Conservation (phyloP, 2,797 vertebrate genomes). For the Lates japonicus region DNA sequence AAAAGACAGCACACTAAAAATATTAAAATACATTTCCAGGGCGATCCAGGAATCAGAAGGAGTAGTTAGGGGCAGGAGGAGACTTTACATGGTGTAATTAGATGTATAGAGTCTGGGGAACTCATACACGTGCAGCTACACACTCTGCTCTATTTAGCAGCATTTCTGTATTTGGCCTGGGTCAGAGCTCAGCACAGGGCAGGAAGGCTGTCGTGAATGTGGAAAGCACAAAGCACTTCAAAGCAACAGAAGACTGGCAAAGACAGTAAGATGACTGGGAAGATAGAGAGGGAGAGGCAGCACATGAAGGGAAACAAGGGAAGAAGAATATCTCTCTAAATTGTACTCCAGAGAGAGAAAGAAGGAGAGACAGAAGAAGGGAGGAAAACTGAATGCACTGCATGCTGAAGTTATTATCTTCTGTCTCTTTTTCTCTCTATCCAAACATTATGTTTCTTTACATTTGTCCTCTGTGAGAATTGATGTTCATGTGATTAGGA, state of each 20-base stretch:
- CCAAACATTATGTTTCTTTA: constrained; percentile 16
- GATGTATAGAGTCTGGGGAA: background rate
- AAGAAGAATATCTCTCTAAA: constrained; percentile 49
- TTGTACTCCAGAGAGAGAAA: constrained; percentile 38
- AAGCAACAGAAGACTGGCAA: constrained; percentile 73
- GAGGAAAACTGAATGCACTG: constrained; percentile 31
- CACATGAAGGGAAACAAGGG: constrained; percentile 43
- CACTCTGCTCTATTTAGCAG: constrained; percentile 54
- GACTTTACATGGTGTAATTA: constrained; percentile 34
- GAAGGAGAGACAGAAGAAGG: constrained; percentile 3
- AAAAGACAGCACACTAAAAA: constrained; percentile 5
- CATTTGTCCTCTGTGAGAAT: constrained; percentile 8
- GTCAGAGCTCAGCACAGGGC: constrained; percentile 46
- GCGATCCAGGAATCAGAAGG: constrained; percentile 19
- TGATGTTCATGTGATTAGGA: constrained; percentile 19
- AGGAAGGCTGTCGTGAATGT: constrained; percentile 58
- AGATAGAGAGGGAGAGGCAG: constrained; percentile 68
- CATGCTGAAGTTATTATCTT: constrained; percentile 46
- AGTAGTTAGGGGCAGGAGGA: constrained; percentile 7
- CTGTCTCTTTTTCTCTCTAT: background rate
- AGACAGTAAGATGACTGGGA: constrained; percentile 67
- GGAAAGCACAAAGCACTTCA: constrained; percentile 80
- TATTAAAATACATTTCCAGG: background rate
- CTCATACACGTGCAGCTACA: constrained; percentile 5
- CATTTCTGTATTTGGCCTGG: constrained; percentile 32